Percentiles rank a stretch among this genome's conserved stretches.
Conservation (phyloP, 1,140 invertebrate genomes). For the Nilaparvata lugens region DNA sequence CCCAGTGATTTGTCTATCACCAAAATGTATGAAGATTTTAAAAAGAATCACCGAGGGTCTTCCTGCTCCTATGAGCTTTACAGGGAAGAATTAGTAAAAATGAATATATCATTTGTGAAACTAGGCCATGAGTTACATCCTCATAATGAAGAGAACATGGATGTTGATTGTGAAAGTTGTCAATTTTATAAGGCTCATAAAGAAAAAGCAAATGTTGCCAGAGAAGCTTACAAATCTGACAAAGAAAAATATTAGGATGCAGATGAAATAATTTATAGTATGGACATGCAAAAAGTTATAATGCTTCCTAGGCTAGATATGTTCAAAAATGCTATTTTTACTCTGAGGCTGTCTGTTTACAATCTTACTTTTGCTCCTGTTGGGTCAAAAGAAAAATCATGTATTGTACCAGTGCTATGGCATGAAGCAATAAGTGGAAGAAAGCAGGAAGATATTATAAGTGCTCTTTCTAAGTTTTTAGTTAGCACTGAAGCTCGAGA, state of each 20-base stretch:
- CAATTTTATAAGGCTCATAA: too few species aligned
- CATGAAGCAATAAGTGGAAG: slow-evolving; percentile 22
- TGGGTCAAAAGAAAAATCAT: not conserved
- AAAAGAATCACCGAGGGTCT: too few species aligned
- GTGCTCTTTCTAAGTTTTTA: slow-evolving; percentile 15
- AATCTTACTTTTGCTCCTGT: slow-evolving; percentile 13
- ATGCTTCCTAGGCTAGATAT: slow-evolving; percentile 20
- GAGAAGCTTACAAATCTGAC: too few species aligned
- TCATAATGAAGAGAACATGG: too few species aligned
- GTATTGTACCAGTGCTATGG: slow-evolving; percentile 7
- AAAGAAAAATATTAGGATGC: too few species aligned
- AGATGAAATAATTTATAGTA: not conserved
- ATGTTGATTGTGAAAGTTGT: not conserved
- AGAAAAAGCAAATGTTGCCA: too few species aligned
- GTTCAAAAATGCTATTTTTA: slow-evolving; percentile 20
- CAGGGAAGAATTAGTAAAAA: too few species aligned
- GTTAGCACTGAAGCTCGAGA: not conserved
- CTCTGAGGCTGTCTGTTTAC: not conserved
- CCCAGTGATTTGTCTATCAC: too few species aligned
- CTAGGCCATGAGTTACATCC: too few species aligned
- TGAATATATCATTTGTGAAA: too few species aligned
- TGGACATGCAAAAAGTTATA: slow-evolving; percentile 12
- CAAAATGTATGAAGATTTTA: too few species aligned
- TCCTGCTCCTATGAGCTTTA: too few species aligned
- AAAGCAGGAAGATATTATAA: slow-evolving; percentile 24